phyloP scores from a whole-genome alignment of 2,888 invertebrate genomes.

The Cerastis leucographa region DNA sequence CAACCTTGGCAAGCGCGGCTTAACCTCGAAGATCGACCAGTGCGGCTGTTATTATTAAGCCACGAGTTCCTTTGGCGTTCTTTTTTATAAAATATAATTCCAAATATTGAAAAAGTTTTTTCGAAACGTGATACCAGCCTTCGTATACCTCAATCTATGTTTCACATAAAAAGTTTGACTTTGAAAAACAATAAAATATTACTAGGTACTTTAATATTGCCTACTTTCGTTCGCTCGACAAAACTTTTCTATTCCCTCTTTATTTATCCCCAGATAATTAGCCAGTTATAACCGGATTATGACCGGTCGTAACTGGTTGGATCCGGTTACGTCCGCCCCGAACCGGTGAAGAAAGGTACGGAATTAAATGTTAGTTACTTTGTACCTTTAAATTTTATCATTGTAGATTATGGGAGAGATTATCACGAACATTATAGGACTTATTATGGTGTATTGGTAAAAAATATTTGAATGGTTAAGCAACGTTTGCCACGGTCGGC shows the following conservation, averaged over 20 bases:
- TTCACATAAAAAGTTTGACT: not conserved
- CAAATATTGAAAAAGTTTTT: not conserved
- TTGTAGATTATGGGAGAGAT: conserved; percentile 42
- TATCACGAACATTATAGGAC: conserved; percentile 8
- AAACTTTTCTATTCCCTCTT: conserved; percentile 16
- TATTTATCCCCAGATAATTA: conserved; percentile 56
- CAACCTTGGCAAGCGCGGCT: not conserved
- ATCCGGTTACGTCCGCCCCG: conserved; percentile 54
- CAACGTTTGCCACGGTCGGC: not conserved
- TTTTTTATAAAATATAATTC: not conserved
- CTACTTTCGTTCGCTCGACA: not conserved
- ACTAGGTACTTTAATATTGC: not conserved
- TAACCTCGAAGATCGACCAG: not conserved
- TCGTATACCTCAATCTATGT: not conserved
- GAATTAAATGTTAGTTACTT: conserved; percentile 63
- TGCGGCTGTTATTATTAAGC: not conserved
- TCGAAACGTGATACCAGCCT: not conserved
- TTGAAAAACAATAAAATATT: not conserved
- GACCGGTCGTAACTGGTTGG: conserved; percentile 60
- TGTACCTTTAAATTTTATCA: conserved; percentile 39
- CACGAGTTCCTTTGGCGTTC: not conserved
- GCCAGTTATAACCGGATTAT: conserved; percentile 58
- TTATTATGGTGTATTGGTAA: not conserved
- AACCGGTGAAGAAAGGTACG: conserved; percentile 55
- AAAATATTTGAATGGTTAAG: not conserved